Evolutionary conservation across 2,113 vertebrate species (phyloP).

Genomic region (Hepsetus odoe): DNA sequence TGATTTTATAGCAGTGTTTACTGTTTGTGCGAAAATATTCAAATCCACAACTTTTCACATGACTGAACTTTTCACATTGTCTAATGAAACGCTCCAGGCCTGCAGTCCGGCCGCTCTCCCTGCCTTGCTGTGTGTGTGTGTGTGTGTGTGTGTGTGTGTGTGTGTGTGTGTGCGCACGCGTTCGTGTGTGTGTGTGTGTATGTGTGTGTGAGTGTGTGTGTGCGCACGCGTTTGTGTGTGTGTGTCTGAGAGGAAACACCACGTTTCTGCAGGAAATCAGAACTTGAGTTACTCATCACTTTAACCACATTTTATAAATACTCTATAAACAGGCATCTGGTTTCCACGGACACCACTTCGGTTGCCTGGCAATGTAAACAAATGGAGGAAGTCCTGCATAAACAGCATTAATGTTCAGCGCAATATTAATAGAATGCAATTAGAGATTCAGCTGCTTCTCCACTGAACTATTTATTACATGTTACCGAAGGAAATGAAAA

Average conservation of each 20-base stretch:
- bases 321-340: slow-evolving; percentile 43
- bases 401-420: not conserved
- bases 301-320: slow-evolving; percentile 17
- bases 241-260: not conserved
- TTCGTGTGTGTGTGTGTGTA: too few species aligned
- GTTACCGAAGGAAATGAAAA: not conserved
- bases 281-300: not conserved
- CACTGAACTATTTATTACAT: not conserved
- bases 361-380: slow-evolving; percentile 36
- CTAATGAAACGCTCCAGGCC: too few species aligned
- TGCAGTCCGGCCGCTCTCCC: too few species aligned
- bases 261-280: not conserved
- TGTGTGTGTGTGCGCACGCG: too few species aligned
- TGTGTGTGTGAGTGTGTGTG: not conserved
- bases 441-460: not conserved
- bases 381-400: not conserved
- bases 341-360: slow-evolving; percentile 34
- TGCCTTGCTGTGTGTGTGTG: too few species aligned
- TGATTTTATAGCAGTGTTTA: too few species aligned
- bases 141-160: too few species aligned
- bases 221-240: not conserved
- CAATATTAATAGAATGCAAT: not conserved
- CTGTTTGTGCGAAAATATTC: too few species aligned
- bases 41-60: too few species aligned
- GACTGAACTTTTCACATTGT: too few species aligned